Evolutionary conservation across 2,888 invertebrate species (phyloP).

Genomic region (Esperia sulphurella): DNA sequence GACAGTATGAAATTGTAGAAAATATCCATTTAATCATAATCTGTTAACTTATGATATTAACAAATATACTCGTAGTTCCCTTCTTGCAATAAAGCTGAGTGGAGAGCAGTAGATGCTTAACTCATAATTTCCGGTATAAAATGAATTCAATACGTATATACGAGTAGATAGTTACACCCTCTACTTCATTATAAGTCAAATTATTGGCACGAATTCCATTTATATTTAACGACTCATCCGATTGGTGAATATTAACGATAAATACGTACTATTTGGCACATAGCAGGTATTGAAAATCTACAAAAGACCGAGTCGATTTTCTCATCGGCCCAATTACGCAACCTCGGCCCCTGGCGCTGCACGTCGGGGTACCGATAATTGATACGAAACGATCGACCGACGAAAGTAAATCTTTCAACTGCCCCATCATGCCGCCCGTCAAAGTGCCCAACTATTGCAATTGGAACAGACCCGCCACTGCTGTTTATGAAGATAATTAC

Average conservation of each 20-base stretch:
- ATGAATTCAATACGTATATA: conserved; percentile 11
- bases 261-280: conserved; percentile 60
- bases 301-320: conserved; percentile 57
- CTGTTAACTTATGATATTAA: background rate
- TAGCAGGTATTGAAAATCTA: conserved; percentile 51
- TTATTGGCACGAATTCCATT: conserved; percentile 63
- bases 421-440: conserved; percentile 57
- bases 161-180: conserved; percentile 19
- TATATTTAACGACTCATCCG: conserved; percentile 58
- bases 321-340: conserved; percentile 49
- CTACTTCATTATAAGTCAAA: conserved; percentile 27
- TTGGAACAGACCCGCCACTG: conserved; percentile 80
- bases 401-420: conserved; percentile 42
- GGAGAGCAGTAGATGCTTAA: background rate
- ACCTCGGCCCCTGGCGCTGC: conserved; percentile 45
- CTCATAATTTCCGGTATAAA: background rate
- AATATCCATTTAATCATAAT: background rate
- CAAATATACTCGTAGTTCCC: background rate
- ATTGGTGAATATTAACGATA: conserved; percentile 61
- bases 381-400: conserved; percentile 45
- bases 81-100: no score
- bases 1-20: conserved; percentile 10
- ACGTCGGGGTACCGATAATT: conserved; percentile 32
- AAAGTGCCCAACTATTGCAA: conserved; percentile 60
- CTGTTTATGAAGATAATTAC: conserved; percentile 90